Percentiles rank a stretch among this genome's conserved stretches.
Conservation (phyloP, 35 echinoderm and acorn worm genomes). For the Strongylocentrotus purpuratus region DNA sequence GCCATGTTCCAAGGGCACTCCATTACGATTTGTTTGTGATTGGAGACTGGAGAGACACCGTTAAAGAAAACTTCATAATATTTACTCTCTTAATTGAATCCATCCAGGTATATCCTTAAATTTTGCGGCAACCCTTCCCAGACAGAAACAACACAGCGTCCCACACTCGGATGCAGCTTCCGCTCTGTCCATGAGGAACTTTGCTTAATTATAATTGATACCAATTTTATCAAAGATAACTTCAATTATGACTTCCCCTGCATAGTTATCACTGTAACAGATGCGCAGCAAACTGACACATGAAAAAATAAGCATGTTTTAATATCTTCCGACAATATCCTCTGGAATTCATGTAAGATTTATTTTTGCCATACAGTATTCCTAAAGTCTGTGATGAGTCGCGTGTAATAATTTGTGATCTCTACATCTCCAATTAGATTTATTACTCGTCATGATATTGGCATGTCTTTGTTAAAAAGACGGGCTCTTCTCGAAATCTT, state of each 20-base stretch:
- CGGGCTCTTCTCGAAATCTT: no score
- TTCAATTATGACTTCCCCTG: no score
- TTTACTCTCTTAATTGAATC: not conserved
- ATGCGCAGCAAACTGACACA: not conserved
- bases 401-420: no score
- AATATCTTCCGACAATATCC: not conserved
- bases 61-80: not conserved
- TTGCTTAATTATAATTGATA: not conserved
- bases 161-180: not conserved
- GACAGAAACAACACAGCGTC: not conserved
- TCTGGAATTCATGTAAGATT: no score
- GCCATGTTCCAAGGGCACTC: not conserved
- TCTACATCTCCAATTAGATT: no score
- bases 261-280: no score
- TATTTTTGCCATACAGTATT: no score
- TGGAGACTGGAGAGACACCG: not conserved
- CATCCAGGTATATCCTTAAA: not conserved
- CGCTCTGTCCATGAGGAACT: not conserved
- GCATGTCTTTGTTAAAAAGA: no score
- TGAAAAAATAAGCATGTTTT: not conserved
- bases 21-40: not conserved
- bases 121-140: not conserved
- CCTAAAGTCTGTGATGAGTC: no score
- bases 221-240: not conserved
- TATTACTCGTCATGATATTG: no score